Evolutionary conservation across 2,797 vertebrate species (phyloP).

Genomic region (Zalophus californianus): DNA sequence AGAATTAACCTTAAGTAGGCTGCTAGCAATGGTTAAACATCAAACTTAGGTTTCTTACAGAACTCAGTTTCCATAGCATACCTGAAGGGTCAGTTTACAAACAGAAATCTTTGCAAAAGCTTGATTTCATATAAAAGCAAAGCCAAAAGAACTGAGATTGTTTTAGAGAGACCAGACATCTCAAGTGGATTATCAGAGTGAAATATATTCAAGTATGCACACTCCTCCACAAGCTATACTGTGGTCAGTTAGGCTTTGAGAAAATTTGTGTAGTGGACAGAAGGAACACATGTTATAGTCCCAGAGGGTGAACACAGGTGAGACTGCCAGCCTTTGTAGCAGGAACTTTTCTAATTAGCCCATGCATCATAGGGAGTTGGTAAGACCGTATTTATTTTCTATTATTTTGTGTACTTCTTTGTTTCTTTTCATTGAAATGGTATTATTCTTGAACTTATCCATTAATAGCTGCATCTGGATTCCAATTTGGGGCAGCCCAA

Average conservation of each 20-base stretch:
- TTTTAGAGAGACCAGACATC: neutral
- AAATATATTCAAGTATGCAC: conserved; percentile 14
- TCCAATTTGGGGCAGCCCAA: neutral
- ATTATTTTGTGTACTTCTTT: neutral
- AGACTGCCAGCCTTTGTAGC: neutral
- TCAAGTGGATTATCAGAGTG: conserved; percentile 18
- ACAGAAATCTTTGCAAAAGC: conserved; percentile 36
- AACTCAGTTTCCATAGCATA: neutral
- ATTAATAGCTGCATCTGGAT: neutral
- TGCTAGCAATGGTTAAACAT: neutral
- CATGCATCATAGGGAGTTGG: neutral
- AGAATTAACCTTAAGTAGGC: neutral
- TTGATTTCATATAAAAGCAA: conserved; percentile 48
- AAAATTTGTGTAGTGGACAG: neutral
- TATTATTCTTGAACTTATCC: neutral
- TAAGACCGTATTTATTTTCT: neutral
- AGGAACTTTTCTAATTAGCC: neutral
- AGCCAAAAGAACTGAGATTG: conserved; percentile 15
- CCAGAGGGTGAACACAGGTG: neutral
- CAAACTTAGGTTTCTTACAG: neutral
- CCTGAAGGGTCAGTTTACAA: conserved; percentile 8
- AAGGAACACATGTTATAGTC: neutral
- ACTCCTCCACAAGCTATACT: neutral
- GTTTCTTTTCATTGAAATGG: conserved; percentile 43
- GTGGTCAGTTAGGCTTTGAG: conserved; percentile 31